A percentile compares a stretch with the other conserved stretches of the same genome.
Evolutionary conservation across 2,113 vertebrate species (phyloP).

Genomic region (Brachirus orientalis): DNA sequence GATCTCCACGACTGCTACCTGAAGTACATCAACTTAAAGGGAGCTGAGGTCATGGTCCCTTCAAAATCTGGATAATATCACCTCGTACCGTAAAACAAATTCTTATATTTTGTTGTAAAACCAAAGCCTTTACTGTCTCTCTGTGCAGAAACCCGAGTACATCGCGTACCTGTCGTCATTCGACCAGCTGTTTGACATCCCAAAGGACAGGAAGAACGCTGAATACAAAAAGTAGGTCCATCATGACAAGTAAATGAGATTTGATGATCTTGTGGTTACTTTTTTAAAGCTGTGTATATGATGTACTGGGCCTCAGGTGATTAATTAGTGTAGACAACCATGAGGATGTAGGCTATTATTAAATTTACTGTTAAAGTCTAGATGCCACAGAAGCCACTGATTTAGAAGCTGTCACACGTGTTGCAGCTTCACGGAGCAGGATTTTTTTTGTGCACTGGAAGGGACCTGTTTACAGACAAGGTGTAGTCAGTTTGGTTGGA

Average conservation of each 20-base stretch:
- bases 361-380: too few species aligned
- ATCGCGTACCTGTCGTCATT: conserved; percentile 96
- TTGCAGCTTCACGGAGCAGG: too few species aligned
- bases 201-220: conserved; percentile 96
- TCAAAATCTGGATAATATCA: not conserved
- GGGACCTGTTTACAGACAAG: too few species aligned
- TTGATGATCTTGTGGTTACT: not conserved
- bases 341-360: too few species aligned
- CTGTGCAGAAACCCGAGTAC: conserved; percentile 91
- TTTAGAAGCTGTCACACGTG: too few species aligned
- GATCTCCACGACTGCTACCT: conserved; percentile 98
- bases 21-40: conserved; percentile 97
- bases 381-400: too few species aligned
- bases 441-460: too few species aligned
- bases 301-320: not conserved
- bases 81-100: not conserved
- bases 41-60: conserved; percentile 84
- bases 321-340: too few species aligned
- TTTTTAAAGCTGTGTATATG: not conserved
- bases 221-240: conserved; percentile 91
- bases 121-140: not conserved
- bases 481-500: too few species aligned
- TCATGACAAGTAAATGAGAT: too few species aligned
- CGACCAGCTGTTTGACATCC: conserved; percentile 98
- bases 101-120: not conserved